These are phyloP conservation scores for Falco columbarius DNA, from an alignment of 2,797 vertebrate genomes.

Conservation along the genomic window DNA sequence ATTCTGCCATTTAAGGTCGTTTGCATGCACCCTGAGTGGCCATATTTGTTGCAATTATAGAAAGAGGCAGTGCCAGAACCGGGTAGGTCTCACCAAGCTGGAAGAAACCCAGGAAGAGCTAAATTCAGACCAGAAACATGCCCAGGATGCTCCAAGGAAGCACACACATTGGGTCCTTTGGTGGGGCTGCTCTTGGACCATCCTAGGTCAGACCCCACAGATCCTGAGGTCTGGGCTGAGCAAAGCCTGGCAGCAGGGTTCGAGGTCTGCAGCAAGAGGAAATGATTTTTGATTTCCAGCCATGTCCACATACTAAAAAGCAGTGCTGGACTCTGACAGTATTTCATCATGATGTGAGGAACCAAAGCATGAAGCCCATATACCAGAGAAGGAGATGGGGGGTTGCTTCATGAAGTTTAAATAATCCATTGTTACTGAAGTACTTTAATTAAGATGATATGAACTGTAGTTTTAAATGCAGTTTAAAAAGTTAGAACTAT, in stretches of 20 bases:
- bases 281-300: not conserved
- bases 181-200: not conserved
- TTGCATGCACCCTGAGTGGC: not conserved
- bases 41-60: not conserved
- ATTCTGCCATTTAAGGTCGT: not conserved
- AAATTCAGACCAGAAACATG: not conserved
- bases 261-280: not conserved
- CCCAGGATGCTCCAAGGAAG: not conserved
- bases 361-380: not conserved
- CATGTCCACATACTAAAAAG: not conserved
- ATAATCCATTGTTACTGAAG: not conserved
- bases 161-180: rapidly evolving
- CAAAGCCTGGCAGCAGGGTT: not conserved
- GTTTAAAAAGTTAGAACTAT: not conserved
- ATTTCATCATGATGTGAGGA: not conserved
- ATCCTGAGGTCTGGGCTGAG: not conserved
- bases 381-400: not conserved
- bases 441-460: not conserved
- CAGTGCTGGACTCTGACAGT: not conserved
- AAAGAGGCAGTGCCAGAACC: too few relatives aligned
- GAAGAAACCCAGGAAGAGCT: not conserved
- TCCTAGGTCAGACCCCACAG: not conserved
- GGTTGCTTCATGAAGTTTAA: not conserved
- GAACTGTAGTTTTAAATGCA: not conserved
- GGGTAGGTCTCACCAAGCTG: not conserved